Conservation (phyloP, 2,888 invertebrate species). For the Pterostichus niger region DNA sequence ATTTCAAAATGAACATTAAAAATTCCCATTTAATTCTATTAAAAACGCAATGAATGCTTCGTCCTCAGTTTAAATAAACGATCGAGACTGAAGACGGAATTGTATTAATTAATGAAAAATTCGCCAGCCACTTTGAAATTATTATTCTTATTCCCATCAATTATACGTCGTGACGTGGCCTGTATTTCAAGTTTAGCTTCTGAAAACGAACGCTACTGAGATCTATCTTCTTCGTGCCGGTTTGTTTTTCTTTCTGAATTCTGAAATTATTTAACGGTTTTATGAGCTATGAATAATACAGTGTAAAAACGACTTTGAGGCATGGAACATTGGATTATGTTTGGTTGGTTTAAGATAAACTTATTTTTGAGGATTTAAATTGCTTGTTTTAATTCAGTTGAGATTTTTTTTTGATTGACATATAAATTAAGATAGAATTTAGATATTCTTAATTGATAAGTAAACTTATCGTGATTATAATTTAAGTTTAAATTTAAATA, state of each 20-base stretch:
- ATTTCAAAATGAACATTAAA: constrained; percentile 39
- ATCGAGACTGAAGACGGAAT: constrained; percentile 24
- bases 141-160: constrained; percentile 57
- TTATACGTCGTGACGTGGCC: constrained; percentile 53
- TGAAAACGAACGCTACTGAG: constrained; percentile 15
- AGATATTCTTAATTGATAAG: constrained; percentile 34
- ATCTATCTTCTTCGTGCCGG: background rate
- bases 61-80: constrained; percentile 28
- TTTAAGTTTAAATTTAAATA: too few relatives aligned
- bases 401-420: background rate
- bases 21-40: constrained; percentile 44
- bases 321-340: constrained; percentile 23
- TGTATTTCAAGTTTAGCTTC: constrained; percentile 11
- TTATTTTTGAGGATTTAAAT: constrained; percentile 38
- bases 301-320: constrained; percentile 26
- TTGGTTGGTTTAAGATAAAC: constrained; percentile 41
- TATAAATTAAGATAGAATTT: constrained; percentile 29
- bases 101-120: constrained; percentile 54
- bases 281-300: constrained; percentile 51
- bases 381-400: constrained; percentile 29
- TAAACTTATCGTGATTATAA: constrained; percentile 15
- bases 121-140: constrained; percentile 26
- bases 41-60: constrained; percentile 40
- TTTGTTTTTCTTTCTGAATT: constrained; percentile 55
- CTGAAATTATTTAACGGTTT: constrained; percentile 34